Base-by-base conservation (phyloP, 2,888 invertebrate species). In the Microplitis manilae region DNA sequence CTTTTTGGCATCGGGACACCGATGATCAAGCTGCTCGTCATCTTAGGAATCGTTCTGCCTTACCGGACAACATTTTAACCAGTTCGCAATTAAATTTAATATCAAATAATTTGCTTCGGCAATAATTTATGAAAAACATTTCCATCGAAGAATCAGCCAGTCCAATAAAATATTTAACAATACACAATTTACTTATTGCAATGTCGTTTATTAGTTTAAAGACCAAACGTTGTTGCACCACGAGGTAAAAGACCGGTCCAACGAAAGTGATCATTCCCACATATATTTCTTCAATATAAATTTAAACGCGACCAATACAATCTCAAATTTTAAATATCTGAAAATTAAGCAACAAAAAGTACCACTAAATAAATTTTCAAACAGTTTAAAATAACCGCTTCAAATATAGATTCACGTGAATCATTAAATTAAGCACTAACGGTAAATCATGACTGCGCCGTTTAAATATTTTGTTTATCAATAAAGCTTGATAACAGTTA, bases 21-120 rank as follows among this genome's bases (percentile, higher is more conserved):
- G 88, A 86, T 84, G 86, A 86, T 82, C 79, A 77, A 81, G 86
- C 85, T 83, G 84, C 88, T 87, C 84, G 88, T 88, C 88, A 88
- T 87, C 88, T 88, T 76, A 85, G 80, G 62, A 81, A 75, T 59
- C 77, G 73, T 64, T 8, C 8, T 50, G 60, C 70, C 62, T 64
- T 68, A 9, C 73, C 65, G n/a, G 59, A 65, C 17, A 61, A 30
- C 69, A 77, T 70, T 59, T 77, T 73, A 40, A 64, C 17, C 38
- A 8, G 39, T 50, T 69, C 20, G 6, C 38, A 62, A 38, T 59
- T 39, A 65, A 40, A 39, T 1, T 69, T 74, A 59, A 62, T 60
- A 8, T 69, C 70, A 40, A 59, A 69, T 39, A 40, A 50, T 20
- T 60, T 65, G 15, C 64, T 69, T 20, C 50, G 68, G 7, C 41